A percentile compares a stretch with the other conserved stretches of the same genome.
Evolutionary conservation across 64 coral and sea anemone species (phyloP).

Genomic region (Stylophora pistillata): DNA sequence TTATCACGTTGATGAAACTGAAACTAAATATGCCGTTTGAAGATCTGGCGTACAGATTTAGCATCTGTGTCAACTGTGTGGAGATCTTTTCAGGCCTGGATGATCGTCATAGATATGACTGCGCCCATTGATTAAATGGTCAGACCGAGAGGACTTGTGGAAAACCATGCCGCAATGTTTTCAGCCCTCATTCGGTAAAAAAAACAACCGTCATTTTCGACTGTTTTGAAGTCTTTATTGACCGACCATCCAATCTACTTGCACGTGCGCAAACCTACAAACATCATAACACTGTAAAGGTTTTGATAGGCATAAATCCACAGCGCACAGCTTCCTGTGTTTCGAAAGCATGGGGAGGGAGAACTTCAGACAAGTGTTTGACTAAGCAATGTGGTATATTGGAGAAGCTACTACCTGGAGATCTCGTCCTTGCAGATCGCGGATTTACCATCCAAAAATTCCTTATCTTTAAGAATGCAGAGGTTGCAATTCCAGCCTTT

Average conservation of each 20-base stretch:
- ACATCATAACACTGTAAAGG: not conserved
- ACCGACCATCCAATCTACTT: not conserved
- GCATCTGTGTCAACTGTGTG: slow-evolving; percentile 7
- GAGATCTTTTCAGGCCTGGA: slow-evolving; percentile 11
- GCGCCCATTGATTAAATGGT: not conserved
- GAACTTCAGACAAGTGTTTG: slow-evolving; percentile 41
- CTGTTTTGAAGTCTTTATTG: not conserved
- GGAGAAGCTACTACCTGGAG: slow-evolving; percentile 23
- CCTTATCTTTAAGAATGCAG: too few species aligned
- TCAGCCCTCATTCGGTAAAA: not conserved
- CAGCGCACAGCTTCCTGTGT: slow-evolving; percentile 15
- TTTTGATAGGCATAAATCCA: slow-evolving; percentile 13
- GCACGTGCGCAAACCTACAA: slow-evolving; percentile 7
- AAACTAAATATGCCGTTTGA: not conserved
- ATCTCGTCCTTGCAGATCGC: slow-evolving; percentile 29
- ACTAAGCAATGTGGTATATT: slow-evolving; percentile 22
- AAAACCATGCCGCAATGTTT: slow-evolving; percentile 21
- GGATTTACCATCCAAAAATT: too few species aligned
- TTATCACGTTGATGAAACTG: slow-evolving; percentile 29
- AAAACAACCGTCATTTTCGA: not conserved
- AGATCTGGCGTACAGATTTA: slow-evolving; percentile 20
- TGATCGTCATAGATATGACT: slow-evolving; percentile 15
- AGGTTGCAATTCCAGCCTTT: too few species aligned
- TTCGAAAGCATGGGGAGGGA: slow-evolving; percentile 30
- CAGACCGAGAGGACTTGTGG: slow-evolving; percentile 24